Base-by-base conservation (phyloP, 2,888 invertebrate species). In the Orthosia cruda region DNA sequence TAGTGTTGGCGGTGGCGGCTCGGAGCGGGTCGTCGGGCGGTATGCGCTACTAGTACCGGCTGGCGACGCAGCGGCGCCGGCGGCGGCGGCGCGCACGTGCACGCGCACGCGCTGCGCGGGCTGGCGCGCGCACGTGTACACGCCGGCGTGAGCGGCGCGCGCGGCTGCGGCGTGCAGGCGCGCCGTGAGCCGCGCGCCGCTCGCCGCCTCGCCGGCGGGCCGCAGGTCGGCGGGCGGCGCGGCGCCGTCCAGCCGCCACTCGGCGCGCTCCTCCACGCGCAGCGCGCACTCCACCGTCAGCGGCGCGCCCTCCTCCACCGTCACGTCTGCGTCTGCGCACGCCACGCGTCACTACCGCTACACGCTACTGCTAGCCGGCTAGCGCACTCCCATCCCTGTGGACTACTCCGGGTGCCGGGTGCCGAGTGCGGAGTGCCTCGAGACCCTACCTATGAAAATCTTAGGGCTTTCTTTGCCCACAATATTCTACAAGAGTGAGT, bases 231-330 rank as follows among this genome's bases (percentile, higher is more conserved):
- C 82, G 67, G 93, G 93, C 89, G 89, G 89, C 81, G 88, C 87
- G 81, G 88, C 88, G 73, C 93, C 94, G 88, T 92, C 91, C 83
- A 90, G 91, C 80, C 86, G 88, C 94, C 93, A 93, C 85, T 84
- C 89, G 73, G 89, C 92, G 79, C 87, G 90, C 90, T 92, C 89
- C 88, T 92, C 92, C 85, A 91, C 90, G 82, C 94, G 93, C 93
- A 95, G 91, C 86, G 91, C 87, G 87, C 95, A 95, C 94, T 93
- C 94, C 91, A 95, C 93, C 57, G 89, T 87, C 65, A 95, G 93
- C 90, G 94, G 94, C 87, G 91, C 92, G 87, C 95, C 95, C 89
- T 86, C 91, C 80, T 80, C 86, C 91, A 93, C 95, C 89, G 87
- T 77, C 91, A 93, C 88, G 82, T 77, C 89, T 83, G 83, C 75